phyloP scores from a whole-genome alignment of 2,113 vertebrate species.

The Silurus asotus region DNA sequence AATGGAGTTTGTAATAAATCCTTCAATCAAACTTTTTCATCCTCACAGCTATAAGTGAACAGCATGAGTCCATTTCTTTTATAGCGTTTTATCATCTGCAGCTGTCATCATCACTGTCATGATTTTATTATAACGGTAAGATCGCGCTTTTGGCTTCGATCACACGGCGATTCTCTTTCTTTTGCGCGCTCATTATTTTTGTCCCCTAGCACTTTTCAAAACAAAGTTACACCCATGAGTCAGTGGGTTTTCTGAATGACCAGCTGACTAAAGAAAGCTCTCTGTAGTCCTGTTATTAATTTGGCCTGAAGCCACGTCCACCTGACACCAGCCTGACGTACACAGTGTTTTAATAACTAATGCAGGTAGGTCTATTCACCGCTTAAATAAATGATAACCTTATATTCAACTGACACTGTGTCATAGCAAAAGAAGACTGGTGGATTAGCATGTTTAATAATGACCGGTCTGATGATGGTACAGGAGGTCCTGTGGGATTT shows the following conservation, averaged over 20 bases:
- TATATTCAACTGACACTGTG: background rate
- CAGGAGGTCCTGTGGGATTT: background rate
- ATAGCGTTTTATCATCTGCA: background rate
- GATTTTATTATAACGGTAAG: background rate
- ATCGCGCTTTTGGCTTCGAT: too few species aligned
- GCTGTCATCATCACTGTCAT: too few species aligned
- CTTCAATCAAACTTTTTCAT: background rate
- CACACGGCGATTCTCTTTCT: background rate
- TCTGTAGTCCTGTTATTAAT: background rate
- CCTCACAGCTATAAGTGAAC: background rate
- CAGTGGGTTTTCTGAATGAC: background rate
- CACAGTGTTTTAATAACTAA: constrained; percentile 5
- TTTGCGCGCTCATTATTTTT: background rate
- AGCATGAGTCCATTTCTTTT: background rate
- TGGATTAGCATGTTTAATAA: background rate
- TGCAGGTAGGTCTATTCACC: background rate
- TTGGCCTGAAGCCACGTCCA: background rate
- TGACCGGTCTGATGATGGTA: background rate
- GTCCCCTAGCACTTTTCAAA: background rate
- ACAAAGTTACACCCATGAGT: background rate
- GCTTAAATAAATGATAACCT: background rate
- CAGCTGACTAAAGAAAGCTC: constrained; percentile 7
- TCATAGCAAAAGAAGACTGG: background rate
- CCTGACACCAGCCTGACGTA: constrained; percentile 11
- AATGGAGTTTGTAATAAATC: background rate